Percentiles rank a stretch among this genome's conserved stretches.
These are phyloP conservation scores for Peromyscus attwateri DNA, from an alignment of 2,797 vertebrate genomes.

Conservation along the genomic window DNA sequence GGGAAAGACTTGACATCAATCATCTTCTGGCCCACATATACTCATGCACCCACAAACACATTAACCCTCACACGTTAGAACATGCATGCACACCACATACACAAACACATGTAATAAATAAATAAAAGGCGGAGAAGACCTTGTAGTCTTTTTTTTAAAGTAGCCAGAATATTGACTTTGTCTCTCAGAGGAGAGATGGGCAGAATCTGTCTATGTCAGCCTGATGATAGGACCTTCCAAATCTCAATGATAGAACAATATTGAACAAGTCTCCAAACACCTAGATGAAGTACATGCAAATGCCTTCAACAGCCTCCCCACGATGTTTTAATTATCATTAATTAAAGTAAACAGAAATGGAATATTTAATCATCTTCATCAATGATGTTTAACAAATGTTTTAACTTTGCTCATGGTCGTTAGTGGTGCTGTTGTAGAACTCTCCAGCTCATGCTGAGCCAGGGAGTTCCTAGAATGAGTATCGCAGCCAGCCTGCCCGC, in stretches of 20 bases:
- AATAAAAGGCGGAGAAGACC: background rate
- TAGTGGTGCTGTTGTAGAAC: background rate
- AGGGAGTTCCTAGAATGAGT: background rate
- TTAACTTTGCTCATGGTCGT: background rate
- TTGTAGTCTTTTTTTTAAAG: background rate
- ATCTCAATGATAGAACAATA: conserved; percentile 24
- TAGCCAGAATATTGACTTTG: background rate
- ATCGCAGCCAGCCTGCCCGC: background rate
- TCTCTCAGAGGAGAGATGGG: background rate
- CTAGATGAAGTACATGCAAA: conserved; percentile 66
- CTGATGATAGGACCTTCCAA: background rate
- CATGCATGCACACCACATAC: background rate
- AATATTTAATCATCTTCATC: conserved; percentile 67
- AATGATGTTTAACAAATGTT: conserved; percentile 48
- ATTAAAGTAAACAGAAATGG: conserved; percentile 74
- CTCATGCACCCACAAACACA: background rate
- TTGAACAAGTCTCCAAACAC: conserved; percentile 40
- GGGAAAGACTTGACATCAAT: background rate
- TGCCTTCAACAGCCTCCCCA: conserved; percentile 42
- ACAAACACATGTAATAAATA: background rate
- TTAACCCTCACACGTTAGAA: background rate
- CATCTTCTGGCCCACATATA: background rate
- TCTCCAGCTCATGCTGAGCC: background rate
- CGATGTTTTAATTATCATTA: conserved; percentile 68
- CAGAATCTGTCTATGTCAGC: background rate